Evolutionary conservation across 2,888 invertebrate species (phyloP).

Genomic region (Keiferia lycopersicella): DNA sequence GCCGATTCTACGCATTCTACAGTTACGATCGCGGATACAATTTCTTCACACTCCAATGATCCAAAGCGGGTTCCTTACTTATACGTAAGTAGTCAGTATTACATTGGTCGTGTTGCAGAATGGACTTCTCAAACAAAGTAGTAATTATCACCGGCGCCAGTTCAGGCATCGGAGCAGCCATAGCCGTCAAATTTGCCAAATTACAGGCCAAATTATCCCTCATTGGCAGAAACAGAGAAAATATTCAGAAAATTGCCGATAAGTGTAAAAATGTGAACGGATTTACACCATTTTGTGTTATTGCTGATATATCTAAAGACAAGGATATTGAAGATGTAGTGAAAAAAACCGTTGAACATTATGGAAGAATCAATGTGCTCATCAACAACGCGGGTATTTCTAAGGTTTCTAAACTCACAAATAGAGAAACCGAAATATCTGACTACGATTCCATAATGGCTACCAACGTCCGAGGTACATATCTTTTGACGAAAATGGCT

Average conservation of each 20-base stretch:
- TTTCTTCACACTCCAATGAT: not conserved
- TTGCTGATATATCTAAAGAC: slow-evolving; percentile 58
- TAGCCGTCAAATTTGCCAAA: slow-evolving; percentile 58
- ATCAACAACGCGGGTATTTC: slow-evolving; percentile 66
- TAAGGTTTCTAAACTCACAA: slow-evolving; percentile 39
- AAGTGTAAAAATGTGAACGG: slow-evolving; percentile 52
- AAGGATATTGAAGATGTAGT: slow-evolving; percentile 55
- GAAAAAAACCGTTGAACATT: slow-evolving; percentile 50
- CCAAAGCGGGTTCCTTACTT: not conserved
- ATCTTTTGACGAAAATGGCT: slow-evolving; percentile 50
- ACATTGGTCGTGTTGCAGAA: slow-evolving; percentile 37
- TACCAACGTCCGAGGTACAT: slow-evolving; percentile 63
- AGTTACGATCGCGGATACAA: slow-evolving; percentile 6
- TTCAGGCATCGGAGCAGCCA: slow-evolving; percentile 66
- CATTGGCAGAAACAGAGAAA: slow-evolving; percentile 59
- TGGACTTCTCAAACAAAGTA: slow-evolving; percentile 65
- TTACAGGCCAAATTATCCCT: slow-evolving; percentile 54
- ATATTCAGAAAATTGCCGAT: slow-evolving; percentile 51
- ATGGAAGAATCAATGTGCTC: slow-evolving; percentile 56
- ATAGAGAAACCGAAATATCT: slow-evolving; percentile 43
- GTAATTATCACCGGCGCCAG: slow-evolving; percentile 68
- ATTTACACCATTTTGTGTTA: slow-evolving; percentile 50
- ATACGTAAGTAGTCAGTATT: slow-evolving; percentile 37
- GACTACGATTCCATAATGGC: slow-evolving; percentile 56
- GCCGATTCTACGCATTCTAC: not conserved